phyloP scores from a whole-genome alignment of 2,113 vertebrate species.

The Rhineura floridana region DNA sequence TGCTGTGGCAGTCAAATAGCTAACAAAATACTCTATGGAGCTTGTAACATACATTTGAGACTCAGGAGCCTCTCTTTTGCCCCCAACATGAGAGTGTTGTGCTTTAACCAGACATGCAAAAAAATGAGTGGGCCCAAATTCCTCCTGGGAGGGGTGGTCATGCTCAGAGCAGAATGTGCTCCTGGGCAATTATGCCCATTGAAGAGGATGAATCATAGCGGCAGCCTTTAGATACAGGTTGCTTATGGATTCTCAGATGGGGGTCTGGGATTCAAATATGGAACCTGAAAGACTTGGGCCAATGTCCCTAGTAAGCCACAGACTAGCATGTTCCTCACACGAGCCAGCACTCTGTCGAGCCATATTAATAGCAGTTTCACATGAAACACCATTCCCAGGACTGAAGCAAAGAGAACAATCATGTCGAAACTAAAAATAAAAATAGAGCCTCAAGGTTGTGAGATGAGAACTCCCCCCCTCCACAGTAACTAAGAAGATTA shows the following conservation, averaged over 20 bases:
- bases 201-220: neutral
- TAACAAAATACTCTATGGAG: too few species aligned
- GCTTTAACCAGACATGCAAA: too few species aligned
- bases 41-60: too few species aligned
- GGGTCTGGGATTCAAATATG: neutral
- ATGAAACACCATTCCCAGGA: neutral
- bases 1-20: too few species aligned
- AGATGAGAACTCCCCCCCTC: neutral
- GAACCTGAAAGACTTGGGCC: neutral
- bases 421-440: constrained; percentile 14
- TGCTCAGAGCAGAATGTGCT: neutral
- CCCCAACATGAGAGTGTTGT: too few species aligned
- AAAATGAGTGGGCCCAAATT: too few species aligned
- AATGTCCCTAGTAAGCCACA: neutral
- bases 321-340: too few species aligned
- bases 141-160: neutral
- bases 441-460: neutral
- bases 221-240: neutral
- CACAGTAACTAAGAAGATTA: constrained; percentile 4
- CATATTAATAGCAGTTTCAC: neutral
- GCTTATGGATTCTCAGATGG: neutral
- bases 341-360: constrained; percentile 15
- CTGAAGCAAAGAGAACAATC: constrained; percentile 7
- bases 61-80: too few species aligned
- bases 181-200: neutral